These are phyloP conservation scores for Clamator glandarius DNA, from an alignment of 2,797 vertebrate genomes.

Conservation along the genomic window DNA sequence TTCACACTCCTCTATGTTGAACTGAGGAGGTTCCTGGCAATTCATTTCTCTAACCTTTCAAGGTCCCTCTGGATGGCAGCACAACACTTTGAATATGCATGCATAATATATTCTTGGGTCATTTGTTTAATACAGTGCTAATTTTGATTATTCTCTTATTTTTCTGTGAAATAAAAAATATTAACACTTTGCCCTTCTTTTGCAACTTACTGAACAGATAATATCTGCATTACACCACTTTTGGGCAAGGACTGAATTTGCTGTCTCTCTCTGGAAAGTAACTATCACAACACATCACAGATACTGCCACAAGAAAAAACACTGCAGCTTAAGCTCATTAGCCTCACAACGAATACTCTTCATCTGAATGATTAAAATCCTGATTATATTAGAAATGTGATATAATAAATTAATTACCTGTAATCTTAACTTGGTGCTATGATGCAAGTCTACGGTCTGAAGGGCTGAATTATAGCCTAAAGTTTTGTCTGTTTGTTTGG, in stretches of 20 bases:
- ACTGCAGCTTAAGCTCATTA: not conserved
- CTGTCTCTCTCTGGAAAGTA: not conserved
- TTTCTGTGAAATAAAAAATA: not conserved
- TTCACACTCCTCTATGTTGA: not conserved
- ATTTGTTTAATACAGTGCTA: not conserved
- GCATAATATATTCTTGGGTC: not conserved
- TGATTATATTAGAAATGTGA: not conserved
- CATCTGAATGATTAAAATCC: not conserved
- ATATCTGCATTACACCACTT: not conserved
- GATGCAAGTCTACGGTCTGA: not conserved
- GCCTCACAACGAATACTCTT: not conserved
- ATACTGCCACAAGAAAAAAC: not conserved
- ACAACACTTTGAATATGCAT: not conserved
- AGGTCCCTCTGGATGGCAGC: not conserved
- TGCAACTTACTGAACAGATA: not conserved
- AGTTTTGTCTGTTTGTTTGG: not conserved
- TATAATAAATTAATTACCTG: not conserved
- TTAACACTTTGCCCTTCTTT: not conserved
- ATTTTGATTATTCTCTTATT: not conserved
- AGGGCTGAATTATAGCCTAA: not conserved
- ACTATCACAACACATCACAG: not conserved
- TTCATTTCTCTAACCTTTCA: not conserved
- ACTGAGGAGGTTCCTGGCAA: not conserved
- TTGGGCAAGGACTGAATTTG: not conserved
- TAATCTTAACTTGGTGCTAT: not conserved